Evolutionary conservation across 2,888 invertebrate species (phyloP).

Genomic region (Meteorus cinctellus): DNA sequence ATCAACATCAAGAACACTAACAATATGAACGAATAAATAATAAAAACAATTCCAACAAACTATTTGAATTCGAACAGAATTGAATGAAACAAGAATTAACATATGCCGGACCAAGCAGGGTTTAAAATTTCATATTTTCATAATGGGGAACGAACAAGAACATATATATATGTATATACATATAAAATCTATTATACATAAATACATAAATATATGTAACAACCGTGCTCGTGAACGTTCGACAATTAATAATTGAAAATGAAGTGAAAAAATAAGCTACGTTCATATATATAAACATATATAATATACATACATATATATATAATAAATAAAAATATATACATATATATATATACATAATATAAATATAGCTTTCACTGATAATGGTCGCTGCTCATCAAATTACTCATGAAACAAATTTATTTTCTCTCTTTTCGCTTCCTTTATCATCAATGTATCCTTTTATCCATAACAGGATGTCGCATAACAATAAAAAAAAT

Average conservation of each 20-base stretch:
- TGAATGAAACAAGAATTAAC: slow-evolving; percentile 42
- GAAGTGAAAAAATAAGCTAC: slow-evolving; percentile 53
- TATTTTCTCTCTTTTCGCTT: slow-evolving; percentile 36
- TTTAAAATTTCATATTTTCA: slow-evolving; percentile 42
- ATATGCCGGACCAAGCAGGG: slow-evolving; percentile 59
- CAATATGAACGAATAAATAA: slow-evolving; percentile 1
- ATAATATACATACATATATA: slow-evolving; percentile 52
- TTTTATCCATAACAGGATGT: slow-evolving; percentile 52
- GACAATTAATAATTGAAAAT: slow-evolving; percentile 45
- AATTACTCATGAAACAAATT: slow-evolving; percentile 56
- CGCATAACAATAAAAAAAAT: slow-evolving; percentile 54
- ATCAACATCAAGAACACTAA: not conserved
- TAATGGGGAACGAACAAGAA: slow-evolving; percentile 59
- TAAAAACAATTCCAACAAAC: not conserved
- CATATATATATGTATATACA: slow-evolving; percentile 49
- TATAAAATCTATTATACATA: slow-evolving; percentile 50
- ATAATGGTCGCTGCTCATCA: slow-evolving; percentile 73
- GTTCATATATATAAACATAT: slow-evolving; percentile 47
- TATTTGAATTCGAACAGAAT: slow-evolving; percentile 18
- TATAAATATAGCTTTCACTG: slow-evolving; percentile 68
- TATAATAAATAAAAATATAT: slow-evolving; percentile 50
- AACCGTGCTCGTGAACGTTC: slow-evolving; percentile 53
- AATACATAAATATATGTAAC: slow-evolving; percentile 41
- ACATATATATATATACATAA: slow-evolving; percentile 51
- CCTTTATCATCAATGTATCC: slow-evolving; percentile 47